A percentile compares a stretch with the other conserved stretches of the same genome.
These are phyloP conservation scores for Pao palembangensis DNA, from an alignment of 2,113 vertebrate species.

Conservation along the genomic window DNA sequence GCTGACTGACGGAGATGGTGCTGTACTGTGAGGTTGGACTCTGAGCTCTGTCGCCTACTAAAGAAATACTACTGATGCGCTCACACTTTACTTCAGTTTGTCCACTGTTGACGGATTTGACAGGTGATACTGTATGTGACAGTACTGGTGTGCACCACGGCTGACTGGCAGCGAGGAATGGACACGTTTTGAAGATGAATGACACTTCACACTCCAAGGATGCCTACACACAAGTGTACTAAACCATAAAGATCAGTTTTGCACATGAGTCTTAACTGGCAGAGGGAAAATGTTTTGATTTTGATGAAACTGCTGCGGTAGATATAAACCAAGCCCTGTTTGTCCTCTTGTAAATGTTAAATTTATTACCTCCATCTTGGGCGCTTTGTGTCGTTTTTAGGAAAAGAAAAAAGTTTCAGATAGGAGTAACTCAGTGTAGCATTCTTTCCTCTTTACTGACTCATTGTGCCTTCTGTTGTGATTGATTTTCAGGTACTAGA, in stretches of 20 bases:
- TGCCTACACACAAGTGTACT: conserved; percentile 24
- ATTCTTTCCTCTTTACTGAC: neutral
- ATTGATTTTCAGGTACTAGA: conserved; percentile 15
- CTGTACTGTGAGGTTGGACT: neutral
- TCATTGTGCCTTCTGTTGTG: conserved; percentile 22
- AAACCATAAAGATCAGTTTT: conserved; percentile 16
- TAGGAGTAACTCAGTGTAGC: conserved; percentile 15
- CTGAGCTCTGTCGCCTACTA: neutral
- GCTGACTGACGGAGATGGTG: conserved; percentile 10
- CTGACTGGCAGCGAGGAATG: neutral
- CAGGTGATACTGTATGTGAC: conserved; percentile 12
- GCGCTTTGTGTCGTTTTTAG: conserved; percentile 3
- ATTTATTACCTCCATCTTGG: conserved; percentile 41
- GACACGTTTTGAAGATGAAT: neutral
- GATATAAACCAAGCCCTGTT: conserved; percentile 9
- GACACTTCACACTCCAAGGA: conserved; percentile 7
- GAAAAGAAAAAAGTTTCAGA: neutral
- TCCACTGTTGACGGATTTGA: conserved; percentile 21
- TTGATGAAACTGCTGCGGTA: neutral
- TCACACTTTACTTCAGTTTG: conserved; percentile 37
- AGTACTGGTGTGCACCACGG: neutral
- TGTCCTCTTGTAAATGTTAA: conserved; percentile 21
- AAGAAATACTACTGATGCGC: conserved; percentile 42
- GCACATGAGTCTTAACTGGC: conserved; percentile 35
- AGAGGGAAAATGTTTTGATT: neutral